Evolutionary conservation across 2,113 vertebrate species (phyloP), one percentile per base, ranked within the genome.

Genomic region (Sinocyclocheilus rhinocerous): DNA sequence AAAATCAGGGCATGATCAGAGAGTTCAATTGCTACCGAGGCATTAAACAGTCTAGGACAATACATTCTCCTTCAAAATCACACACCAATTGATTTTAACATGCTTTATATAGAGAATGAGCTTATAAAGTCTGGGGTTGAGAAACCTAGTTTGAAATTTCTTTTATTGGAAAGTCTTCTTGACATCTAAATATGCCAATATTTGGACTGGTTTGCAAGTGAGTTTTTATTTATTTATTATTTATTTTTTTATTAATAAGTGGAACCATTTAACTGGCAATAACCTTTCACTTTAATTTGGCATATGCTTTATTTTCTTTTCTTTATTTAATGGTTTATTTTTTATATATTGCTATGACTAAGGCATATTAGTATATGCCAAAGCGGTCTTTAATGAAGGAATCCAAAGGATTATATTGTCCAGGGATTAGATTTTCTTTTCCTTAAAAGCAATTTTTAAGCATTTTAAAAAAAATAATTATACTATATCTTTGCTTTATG

Each of bases 381-480:
- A 92, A 93, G 90, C 88, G 91, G 85, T 90, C 91, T 94, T 95
- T 94, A 95, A 95, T 94, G 92, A 94, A 94, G 92, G 90, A 93
- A 94, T 95, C 93, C 92, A 90, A 94, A 95, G 92, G 92, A 94
- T 92, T 92, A 92, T 93, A 93, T 94, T 92, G 93, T 93, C 90
- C 83, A 93, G 94, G 94, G 94, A 94, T 86, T 83, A 18, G 42
- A 29, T 81, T 76, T 87, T 48, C 89, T 94, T 94, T 93, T 94
- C 94, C 90, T 94, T 92, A 93, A 94, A 93, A 94, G 91, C 92
- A 92, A 94, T 93, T 94, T 94, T 95, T 94, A 92, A 92, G 93
- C 92, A 91, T 94, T 92, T 93, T 91, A n/a, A n/a, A n/a, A n/a
- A n/a, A n/a, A n/a, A 95, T 94, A 92, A 95, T 94, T 87, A 91